These are phyloP conservation scores for Linnaemya vulpina DNA, from an alignment of 2,888 invertebrate species.

Conservation along the genomic window DNA sequence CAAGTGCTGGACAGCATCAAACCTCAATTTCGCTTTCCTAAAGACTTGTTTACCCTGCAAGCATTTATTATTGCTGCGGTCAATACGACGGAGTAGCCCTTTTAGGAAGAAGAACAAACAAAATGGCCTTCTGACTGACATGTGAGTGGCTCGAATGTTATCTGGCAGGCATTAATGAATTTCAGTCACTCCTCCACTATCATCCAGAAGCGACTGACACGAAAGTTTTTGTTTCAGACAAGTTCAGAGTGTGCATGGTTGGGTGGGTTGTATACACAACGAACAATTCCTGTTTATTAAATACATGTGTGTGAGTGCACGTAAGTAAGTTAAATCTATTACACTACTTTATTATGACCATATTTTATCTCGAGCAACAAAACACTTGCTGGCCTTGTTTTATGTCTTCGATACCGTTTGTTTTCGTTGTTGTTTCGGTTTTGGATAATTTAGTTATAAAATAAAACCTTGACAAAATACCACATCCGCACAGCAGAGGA, in stretches of 20 bases:
- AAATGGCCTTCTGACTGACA: background rate
- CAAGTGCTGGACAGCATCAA: conserved; percentile 29
- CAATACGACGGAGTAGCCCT: too few relatives aligned
- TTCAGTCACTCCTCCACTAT: background rate
- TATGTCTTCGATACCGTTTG: conserved; percentile 24
- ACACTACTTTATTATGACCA: conserved; percentile 49
- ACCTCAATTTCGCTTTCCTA: background rate
- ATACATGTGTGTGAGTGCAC: background rate
- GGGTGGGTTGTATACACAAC: background rate
- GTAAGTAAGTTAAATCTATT: conserved; percentile 49
- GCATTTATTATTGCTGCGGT: background rate
- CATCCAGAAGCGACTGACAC: background rate
- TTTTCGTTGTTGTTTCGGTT: conserved; percentile 35
- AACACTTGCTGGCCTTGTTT: conserved; percentile 28
- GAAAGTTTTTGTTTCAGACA: background rate
- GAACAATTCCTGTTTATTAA: background rate
- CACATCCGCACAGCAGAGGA: conserved; percentile 51
- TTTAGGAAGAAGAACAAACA: background rate
- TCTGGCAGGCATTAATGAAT: background rate
- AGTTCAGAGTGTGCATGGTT: background rate
- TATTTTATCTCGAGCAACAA: conserved; percentile 31
- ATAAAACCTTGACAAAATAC: conserved; percentile 65
- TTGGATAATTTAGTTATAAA: conserved; percentile 67
- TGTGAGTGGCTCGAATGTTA: background rate
- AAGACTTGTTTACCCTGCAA: background rate